phyloP scores from a whole-genome alignment of 1,140 invertebrate genomes.

The Medauroidea extradentata region DNA sequence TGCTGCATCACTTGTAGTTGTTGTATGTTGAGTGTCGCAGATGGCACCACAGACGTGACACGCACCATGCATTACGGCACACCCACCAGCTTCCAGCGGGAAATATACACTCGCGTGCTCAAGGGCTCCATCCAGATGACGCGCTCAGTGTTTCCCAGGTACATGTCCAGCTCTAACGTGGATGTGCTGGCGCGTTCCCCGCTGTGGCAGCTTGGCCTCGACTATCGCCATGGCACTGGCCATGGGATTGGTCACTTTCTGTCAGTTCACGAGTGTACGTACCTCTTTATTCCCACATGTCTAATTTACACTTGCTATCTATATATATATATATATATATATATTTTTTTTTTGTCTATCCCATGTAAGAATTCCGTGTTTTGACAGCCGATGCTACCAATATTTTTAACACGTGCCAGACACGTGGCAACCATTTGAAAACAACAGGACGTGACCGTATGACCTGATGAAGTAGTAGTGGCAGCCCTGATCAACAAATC shows the following conservation, averaged over 20 bases:
- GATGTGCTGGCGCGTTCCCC: conserved; percentile 71
- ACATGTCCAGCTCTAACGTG: conserved; percentile 59
- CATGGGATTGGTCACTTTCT: conserved; percentile 87
- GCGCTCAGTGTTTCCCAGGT: conserved; percentile 59
- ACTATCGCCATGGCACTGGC: conserved; percentile 84
- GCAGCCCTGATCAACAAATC: no score
- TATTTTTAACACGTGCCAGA: no score
- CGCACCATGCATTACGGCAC: conserved; percentile 84
- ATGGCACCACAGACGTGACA: conserved; percentile 92
- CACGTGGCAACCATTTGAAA: no score
- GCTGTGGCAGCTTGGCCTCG: conserved; percentile 75
- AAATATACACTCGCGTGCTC: conserved; percentile 86
- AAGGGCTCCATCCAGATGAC: conserved; percentile 77
- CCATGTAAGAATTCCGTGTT: no score
- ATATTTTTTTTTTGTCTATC: neutral
- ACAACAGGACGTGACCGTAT: no score
- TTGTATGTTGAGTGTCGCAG: conserved; percentile 42
- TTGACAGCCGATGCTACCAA: no score
- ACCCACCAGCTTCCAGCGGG: conserved; percentile 68
- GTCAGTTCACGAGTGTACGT: conserved; percentile 74
- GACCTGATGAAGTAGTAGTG: no score
- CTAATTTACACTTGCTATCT: neutral
- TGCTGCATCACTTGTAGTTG: no score
- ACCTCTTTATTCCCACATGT: neutral
- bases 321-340: no score